Evolutionary conservation across 2,113 vertebrate genomes (phyloP).

Genomic region (Apeltes quadracus): DNA sequence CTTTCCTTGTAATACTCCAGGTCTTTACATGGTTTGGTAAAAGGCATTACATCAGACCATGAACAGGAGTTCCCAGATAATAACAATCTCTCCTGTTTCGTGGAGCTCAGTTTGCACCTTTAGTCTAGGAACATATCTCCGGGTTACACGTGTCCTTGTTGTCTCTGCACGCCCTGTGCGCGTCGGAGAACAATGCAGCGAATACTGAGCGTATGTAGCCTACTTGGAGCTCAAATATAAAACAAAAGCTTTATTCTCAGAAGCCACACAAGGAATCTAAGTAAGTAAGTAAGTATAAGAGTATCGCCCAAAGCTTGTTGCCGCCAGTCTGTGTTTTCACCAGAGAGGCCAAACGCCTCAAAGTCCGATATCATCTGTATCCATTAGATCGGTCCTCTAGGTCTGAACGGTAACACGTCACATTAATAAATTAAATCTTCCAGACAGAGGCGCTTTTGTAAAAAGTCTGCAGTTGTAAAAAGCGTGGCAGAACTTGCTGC

Average conservation of each 20-base stretch:
- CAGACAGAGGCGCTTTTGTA: slow-evolving; percentile 38
- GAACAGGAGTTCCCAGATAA: too few relatives aligned
- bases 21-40: too few relatives aligned
- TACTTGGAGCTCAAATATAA: neutral
- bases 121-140: neutral
- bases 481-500: slow-evolving; percentile 29
- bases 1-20: too few relatives aligned
- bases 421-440: slow-evolving; percentile 41
- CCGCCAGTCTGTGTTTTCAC: slow-evolving; percentile 10
- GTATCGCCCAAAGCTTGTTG: neutral
- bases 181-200: neutral
- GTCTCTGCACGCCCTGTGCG: neutral
- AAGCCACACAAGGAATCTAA: neutral
- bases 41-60: too few relatives aligned
- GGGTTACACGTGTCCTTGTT: neutral
- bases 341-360: too few relatives aligned
- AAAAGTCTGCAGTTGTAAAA: slow-evolving; percentile 49
- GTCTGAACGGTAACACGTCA: slow-evolving; percentile 47
- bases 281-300: neutral
- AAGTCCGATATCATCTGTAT: too few relatives aligned
- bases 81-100: too few relatives aligned
- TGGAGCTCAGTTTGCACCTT: too few relatives aligned
- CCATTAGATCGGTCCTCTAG: slow-evolving; percentile 31
- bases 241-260: too few relatives aligned
- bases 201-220: neutral